A percentile compares a stretch with the other conserved stretches of the same genome.
Conservation (phyloP, 2,113 vertebrate genomes). For the Natator depressus region DNA sequence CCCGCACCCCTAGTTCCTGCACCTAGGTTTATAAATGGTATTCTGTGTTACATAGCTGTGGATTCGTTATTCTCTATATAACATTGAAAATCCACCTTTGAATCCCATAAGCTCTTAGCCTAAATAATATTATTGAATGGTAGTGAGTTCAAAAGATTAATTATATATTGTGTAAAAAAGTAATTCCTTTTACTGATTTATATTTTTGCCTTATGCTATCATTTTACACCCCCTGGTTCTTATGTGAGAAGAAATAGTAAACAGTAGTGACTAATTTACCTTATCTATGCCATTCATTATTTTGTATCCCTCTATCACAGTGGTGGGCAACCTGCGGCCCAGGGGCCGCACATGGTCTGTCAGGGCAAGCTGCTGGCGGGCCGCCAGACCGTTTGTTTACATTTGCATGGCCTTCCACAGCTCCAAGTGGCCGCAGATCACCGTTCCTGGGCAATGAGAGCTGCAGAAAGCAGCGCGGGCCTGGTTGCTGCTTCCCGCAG, state of each 20-base stretch:
- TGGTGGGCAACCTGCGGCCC: too few relatives aligned
- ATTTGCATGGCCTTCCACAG: too few relatives aligned
- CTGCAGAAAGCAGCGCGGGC: too few relatives aligned
- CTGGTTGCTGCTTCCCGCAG: too few relatives aligned
- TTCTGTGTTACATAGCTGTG: neutral
- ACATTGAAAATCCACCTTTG: neutral
- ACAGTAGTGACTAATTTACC: neutral
- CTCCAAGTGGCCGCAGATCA: too few relatives aligned
- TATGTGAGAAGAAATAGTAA: neutral
- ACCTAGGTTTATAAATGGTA: neutral
- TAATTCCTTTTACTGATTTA: neutral
- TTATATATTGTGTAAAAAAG: neutral
- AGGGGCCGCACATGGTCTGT: too few relatives aligned
- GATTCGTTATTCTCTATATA: neutral
- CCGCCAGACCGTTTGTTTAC: too few relatives aligned
- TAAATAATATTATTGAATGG: neutral
- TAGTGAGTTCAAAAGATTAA: neutral
- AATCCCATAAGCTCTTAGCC: neutral
- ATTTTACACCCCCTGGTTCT: neutral
- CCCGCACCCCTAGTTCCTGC: too few relatives aligned
- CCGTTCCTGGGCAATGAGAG: too few relatives aligned
- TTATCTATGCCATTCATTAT: neutral
- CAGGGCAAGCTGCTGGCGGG: too few relatives aligned
- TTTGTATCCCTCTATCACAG: neutral
- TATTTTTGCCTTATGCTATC: neutral